Base-by-base conservation (phyloP, 2,888 invertebrate species). In the Drosophila robusta region DNA sequence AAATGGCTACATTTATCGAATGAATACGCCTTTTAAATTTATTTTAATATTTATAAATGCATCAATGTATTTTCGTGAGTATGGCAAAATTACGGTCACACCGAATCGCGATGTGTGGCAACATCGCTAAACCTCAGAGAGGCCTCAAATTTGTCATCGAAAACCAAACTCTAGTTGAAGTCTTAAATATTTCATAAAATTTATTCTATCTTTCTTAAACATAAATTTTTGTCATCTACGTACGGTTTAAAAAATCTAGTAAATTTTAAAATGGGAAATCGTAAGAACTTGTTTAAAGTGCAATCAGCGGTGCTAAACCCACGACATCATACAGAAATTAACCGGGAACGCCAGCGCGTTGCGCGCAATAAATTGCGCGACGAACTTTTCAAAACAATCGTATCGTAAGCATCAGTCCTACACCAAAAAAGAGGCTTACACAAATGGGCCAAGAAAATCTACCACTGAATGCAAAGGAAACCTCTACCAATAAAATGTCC, bases 311-410 rank as follows among this genome's bases (percentile, higher is more conserved):
- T 16, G 5, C 26, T 75, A 11, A 83, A 73, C 12, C 76, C 78
- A 3, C 73, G 61, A 1, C 65, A 84, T 38, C 70, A 80, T 38
- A 72, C 51, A 42, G 55, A 70, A 18, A 18, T 66, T 3, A 87
- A 82, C 45, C 87, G 90, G 0, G 71, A 86, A 8, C 52, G 36
- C 0, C 78, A 74, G 11, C 70, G 69, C 46, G 75, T 71, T 6
- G 70, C 64, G 41, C 80, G 90, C n/a, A 56, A 56, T 49, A 78
- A 88, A 36, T 63, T 78, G 4, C 78, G 90, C 12, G 77, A 68
- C 1, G 70, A 89, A 8, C 46, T 55, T 24, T 78, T 64, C 67
- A 83, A 56, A 60, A 45, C 9, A 75, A 80, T 6, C 80, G 90
- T 32, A 56, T 76, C 9, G 78, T 88, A n/a, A 65, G 63, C 12